phyloP scores from a whole-genome alignment of 2,888 invertebrate genomes.

The Drosophila affinis region DNA sequence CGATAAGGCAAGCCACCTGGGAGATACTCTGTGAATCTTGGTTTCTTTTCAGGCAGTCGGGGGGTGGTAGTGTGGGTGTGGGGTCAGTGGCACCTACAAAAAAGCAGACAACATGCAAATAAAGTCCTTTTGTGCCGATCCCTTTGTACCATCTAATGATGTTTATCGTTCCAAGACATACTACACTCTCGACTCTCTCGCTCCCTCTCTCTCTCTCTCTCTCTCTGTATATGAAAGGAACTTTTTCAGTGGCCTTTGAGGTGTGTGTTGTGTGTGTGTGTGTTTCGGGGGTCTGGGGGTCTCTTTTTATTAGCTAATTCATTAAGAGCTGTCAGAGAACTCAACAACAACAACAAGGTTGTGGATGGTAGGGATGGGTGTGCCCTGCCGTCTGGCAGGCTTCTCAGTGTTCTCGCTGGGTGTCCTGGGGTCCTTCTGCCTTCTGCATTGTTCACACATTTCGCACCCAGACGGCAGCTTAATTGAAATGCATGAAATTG shows the following conservation, averaged over 20 bases:
- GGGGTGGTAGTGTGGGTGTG: background rate
- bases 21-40: background rate
- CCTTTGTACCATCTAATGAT: conserved; percentile 71
- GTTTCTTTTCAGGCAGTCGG: conserved; percentile 8
- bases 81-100: conserved; percentile 71
- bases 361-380: background rate
- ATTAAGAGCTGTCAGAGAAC: conserved; percentile 62
- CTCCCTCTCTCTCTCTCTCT: conserved; percentile 3
- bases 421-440: conserved; percentile 1
- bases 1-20: conserved; percentile 76
- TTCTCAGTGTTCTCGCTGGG: background rate
- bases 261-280: conserved; percentile 15
- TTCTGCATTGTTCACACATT: conserved; percentile 62
- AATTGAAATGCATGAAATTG: conserved; percentile 78
- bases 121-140: conserved; percentile 64
- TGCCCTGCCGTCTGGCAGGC: conserved; percentile 1
- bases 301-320: conserved; percentile 74
- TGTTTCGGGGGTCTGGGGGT: conserved; percentile 6
- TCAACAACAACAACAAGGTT: conserved; percentile 15
- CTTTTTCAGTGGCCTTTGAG: background rate
- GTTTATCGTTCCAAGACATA: conserved; percentile 67
- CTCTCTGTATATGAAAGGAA: conserved; percentile 24
- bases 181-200: conserved; percentile 25
- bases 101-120: conserved; percentile 75
- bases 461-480: conserved; percentile 54